Evolutionary conservation across 2,888 invertebrate genomes (phyloP).

Genomic region (Orchesella flavescens): DNA sequence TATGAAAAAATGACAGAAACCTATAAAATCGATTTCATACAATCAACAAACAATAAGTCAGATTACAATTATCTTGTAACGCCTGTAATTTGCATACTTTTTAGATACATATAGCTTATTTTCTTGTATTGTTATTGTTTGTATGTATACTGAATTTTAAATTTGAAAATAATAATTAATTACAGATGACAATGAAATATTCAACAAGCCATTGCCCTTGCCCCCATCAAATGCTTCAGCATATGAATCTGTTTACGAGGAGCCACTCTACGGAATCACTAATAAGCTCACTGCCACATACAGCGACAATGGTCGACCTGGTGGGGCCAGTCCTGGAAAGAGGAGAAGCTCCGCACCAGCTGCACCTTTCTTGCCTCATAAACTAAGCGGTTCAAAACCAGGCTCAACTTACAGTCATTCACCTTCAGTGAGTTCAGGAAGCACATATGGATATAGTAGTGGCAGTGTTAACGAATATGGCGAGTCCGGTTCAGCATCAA

Average conservation of each 20-base stretch:
- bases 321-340: conserved; percentile 40
- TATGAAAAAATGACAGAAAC: conserved; percentile 24
- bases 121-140: not conserved
- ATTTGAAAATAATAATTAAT: conserved; percentile 19
- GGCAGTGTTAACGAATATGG: conserved; percentile 60
- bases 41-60: not conserved
- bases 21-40: conserved; percentile 11
- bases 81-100: not conserved
- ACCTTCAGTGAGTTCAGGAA: conserved; percentile 61
- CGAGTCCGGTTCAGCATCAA: conserved; percentile 51
- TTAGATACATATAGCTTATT: not conserved
- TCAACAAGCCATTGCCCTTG: conserved; percentile 65
- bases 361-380: conserved; percentile 39
- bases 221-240: conserved; percentile 59
- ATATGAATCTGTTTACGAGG: conserved; percentile 70
- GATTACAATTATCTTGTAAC: not conserved
- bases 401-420: conserved; percentile 63
- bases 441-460: conserved; percentile 61
- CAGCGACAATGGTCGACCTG: conserved; percentile 46
- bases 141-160: not conserved
- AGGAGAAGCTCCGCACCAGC: conserved; percentile 55
- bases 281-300: conserved; percentile 62
- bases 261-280: conserved; percentile 69
- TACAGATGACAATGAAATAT: conserved; percentile 65
- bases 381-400: conserved; percentile 48